Evolutionary conservation across 2,113 vertebrate genomes (phyloP), one percentile per base, ranked within the genome.

Genomic region (Perca schrenkii): DNA sequence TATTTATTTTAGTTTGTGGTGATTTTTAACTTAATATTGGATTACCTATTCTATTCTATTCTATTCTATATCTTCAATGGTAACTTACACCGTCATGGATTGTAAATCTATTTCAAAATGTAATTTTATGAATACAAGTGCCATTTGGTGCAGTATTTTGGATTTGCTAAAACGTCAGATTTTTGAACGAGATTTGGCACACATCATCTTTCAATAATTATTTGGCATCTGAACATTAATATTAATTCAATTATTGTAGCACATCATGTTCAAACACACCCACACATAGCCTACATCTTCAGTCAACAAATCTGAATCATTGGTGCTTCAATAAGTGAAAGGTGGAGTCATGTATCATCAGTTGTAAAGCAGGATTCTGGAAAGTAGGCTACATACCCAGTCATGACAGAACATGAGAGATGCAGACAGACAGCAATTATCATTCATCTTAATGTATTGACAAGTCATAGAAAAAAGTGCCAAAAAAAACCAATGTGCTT

Each of bases 321-420:
- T 3, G 8, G 11, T 0, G 28, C 7, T 19, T 22, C 1, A 40
- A 28, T n/a, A 50, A 69, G 17, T 52, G n/a, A 62, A 79, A 89
- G 80, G 80, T 73, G 69, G 72, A 68, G 67, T 53, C 40, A 6
- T 15, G 4, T 7, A 0, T 46, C 11, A 8, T 16, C 47, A 10
- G 43, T 46, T 69, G 6, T 13, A 31, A 34, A 2, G 43, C 15
- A 19, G 63, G 6, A 4, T 60, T 15, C 3, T 11, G 7, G 6
- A 47, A 1, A 17, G 11, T 7, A 15, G 22, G n/a, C 22, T 49
- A 4, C 19, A 19, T 15, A 11, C 6, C 1, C 34, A 31, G 2
- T 53, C 79, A 40, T 58, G 82, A 34, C 60, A 22, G 31, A 52
- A 83, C 87, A 79, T 53, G 85, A 31, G 31, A 74, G 52, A 17